Base-by-base conservation (phyloP, 2,113 vertebrate genomes). In the Dromas ardeola region DNA sequence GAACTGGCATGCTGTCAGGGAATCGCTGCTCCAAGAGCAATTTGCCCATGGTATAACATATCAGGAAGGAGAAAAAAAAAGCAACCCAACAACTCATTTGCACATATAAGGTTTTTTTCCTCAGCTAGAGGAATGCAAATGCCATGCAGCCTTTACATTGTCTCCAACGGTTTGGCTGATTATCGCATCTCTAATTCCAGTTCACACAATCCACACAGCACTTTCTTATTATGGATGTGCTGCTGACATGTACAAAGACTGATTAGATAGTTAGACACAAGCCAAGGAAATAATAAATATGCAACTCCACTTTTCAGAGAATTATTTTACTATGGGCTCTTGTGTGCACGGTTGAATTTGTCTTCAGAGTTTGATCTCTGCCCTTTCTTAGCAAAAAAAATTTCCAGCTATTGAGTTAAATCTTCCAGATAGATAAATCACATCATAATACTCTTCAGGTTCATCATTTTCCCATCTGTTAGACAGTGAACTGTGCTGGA, bases 221-320 rank as follows among this genome's bases (percentile, higher is more conserved):
- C 88, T 83, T 97, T 97, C 98, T 98, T 96, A 95, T 97, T 97
- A 93, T 86, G 96, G 97, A 95, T 83, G 97, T 98, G 97, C 95
- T 69, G 86, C 97, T 95, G 76, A 97, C 97, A 98, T 66, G 86
- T 72, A 92, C 87, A 78, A 38, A 91, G 62, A 38, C 95, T 58
- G 97, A 98, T 98, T 97, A 98, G 98, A 98, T 89, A 97, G 96
- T 77, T 71, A 92, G 90, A 69, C 67, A 20, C 61, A 58, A 93
- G 96, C 59, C 66, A 90, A 59, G 79, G 90, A 82, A 97, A 93
- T 93, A 81, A 94, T 78, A 77, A 78, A 89, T 30, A 82, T 21
- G 81, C 85, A 88, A 74, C 80, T 61, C 81, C 45, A 59, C 67
- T 74, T 83, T 80, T 59, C 47, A 85, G 15, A 63, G 59, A 4